These are phyloP conservation scores for Chrysocyon brachyurus DNA, from an alignment of 2,797 vertebrate species.

Conservation along the genomic window DNA sequence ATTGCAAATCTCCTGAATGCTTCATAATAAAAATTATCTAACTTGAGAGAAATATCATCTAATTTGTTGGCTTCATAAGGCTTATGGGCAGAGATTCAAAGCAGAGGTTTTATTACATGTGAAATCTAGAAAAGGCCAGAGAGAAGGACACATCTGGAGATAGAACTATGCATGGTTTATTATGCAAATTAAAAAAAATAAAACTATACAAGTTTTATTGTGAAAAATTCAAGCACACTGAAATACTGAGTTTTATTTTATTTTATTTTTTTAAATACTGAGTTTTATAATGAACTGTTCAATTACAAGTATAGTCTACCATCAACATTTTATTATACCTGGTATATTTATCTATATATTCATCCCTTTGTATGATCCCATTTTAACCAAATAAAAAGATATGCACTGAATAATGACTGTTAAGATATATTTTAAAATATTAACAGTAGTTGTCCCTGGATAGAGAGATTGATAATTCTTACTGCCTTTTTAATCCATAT, in stretches of 20 bases:
- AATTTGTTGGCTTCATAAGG: not conserved
- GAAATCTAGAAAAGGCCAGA: slow-evolving; percentile 43
- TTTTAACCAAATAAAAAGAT: slow-evolving; percentile 27
- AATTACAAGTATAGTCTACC: not conserved
- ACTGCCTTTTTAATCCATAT: not conserved
- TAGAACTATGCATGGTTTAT: not conserved
- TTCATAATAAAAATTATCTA: not conserved
- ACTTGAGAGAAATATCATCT: not conserved
- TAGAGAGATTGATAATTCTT: not conserved
- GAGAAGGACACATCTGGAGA: not conserved
- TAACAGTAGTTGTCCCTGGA: not conserved
- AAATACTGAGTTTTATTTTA: not conserved
- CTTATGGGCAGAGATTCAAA: not conserved
- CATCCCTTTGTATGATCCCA: not conserved
- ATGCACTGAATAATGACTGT: not conserved
- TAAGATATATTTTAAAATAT: slow-evolving; percentile 25
- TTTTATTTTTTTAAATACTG: too few species aligned
- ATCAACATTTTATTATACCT: not conserved
- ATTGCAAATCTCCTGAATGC: not conserved
- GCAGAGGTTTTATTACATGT: not conserved
- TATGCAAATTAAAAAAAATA: not conserved
- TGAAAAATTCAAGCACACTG: not conserved
- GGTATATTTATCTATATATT: not conserved
- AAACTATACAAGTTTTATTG: not conserved
- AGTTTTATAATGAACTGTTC: slow-evolving; percentile 32